These are phyloP conservation scores for Leptatherina wallacei DNA, from an alignment of 2,797 vertebrate species.

Conservation along the genomic window DNA sequence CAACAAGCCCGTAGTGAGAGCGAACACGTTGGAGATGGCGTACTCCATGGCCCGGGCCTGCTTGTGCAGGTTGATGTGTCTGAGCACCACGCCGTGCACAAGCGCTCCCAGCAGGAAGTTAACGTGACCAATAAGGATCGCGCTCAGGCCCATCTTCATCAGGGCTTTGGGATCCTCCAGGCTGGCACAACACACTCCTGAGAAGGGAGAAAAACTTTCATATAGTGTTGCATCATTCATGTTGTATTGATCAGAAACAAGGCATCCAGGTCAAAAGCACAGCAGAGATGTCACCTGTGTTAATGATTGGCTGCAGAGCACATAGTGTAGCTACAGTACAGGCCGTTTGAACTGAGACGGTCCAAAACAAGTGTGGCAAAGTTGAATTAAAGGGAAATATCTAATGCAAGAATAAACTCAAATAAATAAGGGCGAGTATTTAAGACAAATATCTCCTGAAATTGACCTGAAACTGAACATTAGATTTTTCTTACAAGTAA, in stretches of 20 bases:
- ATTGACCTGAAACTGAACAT: too few species aligned
- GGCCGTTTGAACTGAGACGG: neutral
- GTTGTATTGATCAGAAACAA: constrained; percentile 62
- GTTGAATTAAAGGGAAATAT: too few species aligned
- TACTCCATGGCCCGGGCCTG: constrained; percentile 84
- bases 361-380: neutral
- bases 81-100: constrained; percentile 90
- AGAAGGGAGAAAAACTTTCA: neutral
- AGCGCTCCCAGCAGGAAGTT: constrained; percentile 89
- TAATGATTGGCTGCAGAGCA: constrained; percentile 82
- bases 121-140: constrained; percentile 89
- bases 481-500: neutral
- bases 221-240: neutral
- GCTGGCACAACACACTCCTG: constrained; percentile 77
- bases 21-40: constrained; percentile 84
- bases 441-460: neutral
- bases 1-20: constrained; percentile 83
- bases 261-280: constrained; percentile 56
- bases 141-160: constrained; percentile 92
- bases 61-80: constrained; percentile 80
- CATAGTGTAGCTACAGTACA: constrained; percentile 40
- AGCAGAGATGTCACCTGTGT: constrained; percentile 56
- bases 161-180: constrained; percentile 80
- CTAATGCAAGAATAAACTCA: neutral
- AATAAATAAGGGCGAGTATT: neutral